Base-by-base conservation (phyloP, 1,140 invertebrate species). In the Ceratoteleas bidentatus region DNA sequence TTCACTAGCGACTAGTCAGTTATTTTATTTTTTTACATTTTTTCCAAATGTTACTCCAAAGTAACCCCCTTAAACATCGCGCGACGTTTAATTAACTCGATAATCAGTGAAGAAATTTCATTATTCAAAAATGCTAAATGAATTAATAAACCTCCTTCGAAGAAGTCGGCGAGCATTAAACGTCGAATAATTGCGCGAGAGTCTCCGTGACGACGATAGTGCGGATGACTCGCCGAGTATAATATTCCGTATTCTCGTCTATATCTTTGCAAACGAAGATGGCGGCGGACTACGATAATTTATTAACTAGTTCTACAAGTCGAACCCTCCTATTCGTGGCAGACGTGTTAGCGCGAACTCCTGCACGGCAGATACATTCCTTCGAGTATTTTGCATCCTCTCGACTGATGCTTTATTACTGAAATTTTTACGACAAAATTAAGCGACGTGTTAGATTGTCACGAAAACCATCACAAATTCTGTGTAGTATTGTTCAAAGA, bases 251-350 rank as follows among this genome's bases (percentile, higher is more conserved):
- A 87, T 87, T 85, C 87, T 76, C 85, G 84, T 84, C 81, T 75
- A 76, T 79, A 80, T 84, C 78, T 83, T 81, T 84, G 78, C 70
- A 83, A 73, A 75, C 75, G 72, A 86, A 87, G 81, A 88, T 87
- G 86, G 88, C 87, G 83, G 84, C 86, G 49, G 87, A 85, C 86
- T 88, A 87, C 80, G 85, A 89, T 90, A 89, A 90, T 90, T 90
- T 90, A 90, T 90, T 90, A 89, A 89, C 88, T 89, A 90, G 89
- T 89, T 88, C 85, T 85, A 84, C 86, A 77, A 87, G 88, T 88
- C 80, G 83, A 87, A 88, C 86, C 85, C 85, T 85, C 82, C 85
- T 85, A 77, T 81, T 75, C 65, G 64, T 58, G 56, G 58, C 68
- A 43, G 68, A 79, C 76, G 79, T 76, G 80, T 79, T 77, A 79